Evolutionary conservation across 2,888 invertebrate genomes (phyloP), one percentile per base, ranked within the genome.

Genomic region (Lypha dubia): DNA sequence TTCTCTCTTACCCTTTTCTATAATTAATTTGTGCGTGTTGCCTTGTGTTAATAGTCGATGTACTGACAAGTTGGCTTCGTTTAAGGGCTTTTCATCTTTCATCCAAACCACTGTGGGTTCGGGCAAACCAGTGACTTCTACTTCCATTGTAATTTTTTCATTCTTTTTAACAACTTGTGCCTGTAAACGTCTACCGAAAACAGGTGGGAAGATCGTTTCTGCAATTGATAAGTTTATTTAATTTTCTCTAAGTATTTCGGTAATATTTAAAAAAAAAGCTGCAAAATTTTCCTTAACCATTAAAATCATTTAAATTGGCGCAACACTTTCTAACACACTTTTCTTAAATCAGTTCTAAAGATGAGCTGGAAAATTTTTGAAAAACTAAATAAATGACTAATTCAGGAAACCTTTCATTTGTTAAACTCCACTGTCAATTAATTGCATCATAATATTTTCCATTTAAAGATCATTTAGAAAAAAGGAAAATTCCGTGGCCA

Each of bases 161-260:
- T 95, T 95, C 87, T 94, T 94, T 87, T 95, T 95, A 7, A 95
- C 94, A 11, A 95, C 95, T 91, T 95, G 95, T 5, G 96, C 95
- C 92, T 96, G 96, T 65, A 97, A 93, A 71, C 96, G 94, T 88
- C 95, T 94, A 3, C 96, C 95, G 91, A 97, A 96, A 63, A 96
- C 95, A 49, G 97, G 97, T 44, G 96, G 96, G 89, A 96, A 95
- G 86, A 96, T 94, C 35, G 95, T 95, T 92, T 96, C 96, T 96
- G 91, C 41, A 73, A 77, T 24, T 15, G 53, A 24, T 24, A 58
- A 46, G 6, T 1, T 17, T 11, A 35, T 11, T 8, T 3, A 56
- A n/a, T 7, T 28, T 15, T 28, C 28, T 53, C 5, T 28, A 28
- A 28, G 5, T 28, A 28, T 4, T 5, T 4, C 28, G 2, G 28